phyloP scores from a whole-genome alignment of 1,140 invertebrate species.

The Chelonus insularis region DNA sequence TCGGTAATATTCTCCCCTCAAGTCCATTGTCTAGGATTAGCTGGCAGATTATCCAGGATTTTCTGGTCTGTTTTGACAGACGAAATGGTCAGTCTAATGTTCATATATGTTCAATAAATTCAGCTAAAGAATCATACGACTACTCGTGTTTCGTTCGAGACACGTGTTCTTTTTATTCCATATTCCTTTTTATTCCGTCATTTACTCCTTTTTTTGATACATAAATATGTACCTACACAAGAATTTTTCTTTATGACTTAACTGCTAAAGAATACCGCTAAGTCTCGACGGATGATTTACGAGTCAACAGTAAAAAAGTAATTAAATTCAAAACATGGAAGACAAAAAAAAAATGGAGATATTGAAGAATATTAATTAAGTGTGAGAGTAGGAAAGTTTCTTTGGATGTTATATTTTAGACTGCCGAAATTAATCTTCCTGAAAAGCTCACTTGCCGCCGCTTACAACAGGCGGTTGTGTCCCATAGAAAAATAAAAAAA shows the following conservation, averaged over 20 bases:
- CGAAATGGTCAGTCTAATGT: constrained; percentile 25
- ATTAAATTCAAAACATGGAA: constrained; percentile 50
- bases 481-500: too few relatives aligned
- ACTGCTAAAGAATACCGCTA: constrained; percentile 36
- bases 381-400: constrained; percentile 36
- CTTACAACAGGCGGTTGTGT: constrained; percentile 1
- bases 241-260: constrained; percentile 49
- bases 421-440: constrained; percentile 41
- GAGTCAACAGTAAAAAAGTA: constrained; percentile 52
- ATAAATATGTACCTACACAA: constrained; percentile 15
- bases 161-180: not conserved
- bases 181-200: not conserved
- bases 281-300: constrained; percentile 50
- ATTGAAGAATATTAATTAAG: constrained; percentile 47
- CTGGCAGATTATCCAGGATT: constrained; percentile 43
- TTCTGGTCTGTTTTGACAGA: constrained; percentile 50
- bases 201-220: not conserved
- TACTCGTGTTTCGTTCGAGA: too few relatives aligned
- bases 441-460: constrained; percentile 33
- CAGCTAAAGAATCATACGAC: not conserved
- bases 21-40: constrained; percentile 33
- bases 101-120: not conserved
- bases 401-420: constrained; percentile 14
- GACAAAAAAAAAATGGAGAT: constrained; percentile 29
- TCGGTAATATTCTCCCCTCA: not conserved